Conservation (phyloP, 2,888 invertebrate genomes). For the Ceratothoa steindachneri region DNA sequence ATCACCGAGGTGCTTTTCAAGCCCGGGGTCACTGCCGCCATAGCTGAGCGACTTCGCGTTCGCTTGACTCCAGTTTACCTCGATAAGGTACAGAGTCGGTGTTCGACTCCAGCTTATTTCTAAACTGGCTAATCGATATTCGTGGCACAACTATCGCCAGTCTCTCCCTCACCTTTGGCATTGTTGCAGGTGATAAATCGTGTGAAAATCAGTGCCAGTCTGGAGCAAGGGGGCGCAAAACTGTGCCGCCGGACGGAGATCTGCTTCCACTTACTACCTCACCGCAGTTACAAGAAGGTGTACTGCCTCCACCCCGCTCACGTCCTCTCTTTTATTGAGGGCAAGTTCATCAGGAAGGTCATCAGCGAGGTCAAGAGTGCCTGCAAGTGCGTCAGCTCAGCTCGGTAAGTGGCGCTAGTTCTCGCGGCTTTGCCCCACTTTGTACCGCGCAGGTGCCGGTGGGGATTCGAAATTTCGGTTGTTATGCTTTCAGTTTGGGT, state of each 20-base stretch:
- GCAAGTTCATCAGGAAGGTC: slow-evolving; percentile 61
- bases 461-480: no score
- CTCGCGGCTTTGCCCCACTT: no score
- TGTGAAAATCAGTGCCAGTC: not conserved
- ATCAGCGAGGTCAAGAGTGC: slow-evolving; percentile 50
- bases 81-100: slow-evolving; percentile 70
- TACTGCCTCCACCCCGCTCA: slow-evolving; percentile 67
- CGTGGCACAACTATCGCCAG: no score
- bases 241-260: slow-evolving; percentile 64
- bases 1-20: slow-evolving; percentile 89
- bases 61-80: slow-evolving; percentile 74
- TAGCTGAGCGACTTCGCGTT: slow-evolving; percentile 66
- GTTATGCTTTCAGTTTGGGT: no score
- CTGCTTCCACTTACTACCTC: slow-evolving; percentile 69
- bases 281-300: slow-evolving; percentile 67
- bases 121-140: no score
- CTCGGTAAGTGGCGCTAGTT: no score
- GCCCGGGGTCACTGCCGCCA: slow-evolving; percentile 57
- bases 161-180: no score
- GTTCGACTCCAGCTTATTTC: no score
- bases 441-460: no score
- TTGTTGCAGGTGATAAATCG: no score
- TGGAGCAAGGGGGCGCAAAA: no score
- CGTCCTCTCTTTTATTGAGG: slow-evolving; percentile 71
- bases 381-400: no score